These are phyloP conservation scores for Chroicocephalus ridibundus DNA, from an alignment of 2,113 vertebrate genomes.

Conservation along the genomic window DNA sequence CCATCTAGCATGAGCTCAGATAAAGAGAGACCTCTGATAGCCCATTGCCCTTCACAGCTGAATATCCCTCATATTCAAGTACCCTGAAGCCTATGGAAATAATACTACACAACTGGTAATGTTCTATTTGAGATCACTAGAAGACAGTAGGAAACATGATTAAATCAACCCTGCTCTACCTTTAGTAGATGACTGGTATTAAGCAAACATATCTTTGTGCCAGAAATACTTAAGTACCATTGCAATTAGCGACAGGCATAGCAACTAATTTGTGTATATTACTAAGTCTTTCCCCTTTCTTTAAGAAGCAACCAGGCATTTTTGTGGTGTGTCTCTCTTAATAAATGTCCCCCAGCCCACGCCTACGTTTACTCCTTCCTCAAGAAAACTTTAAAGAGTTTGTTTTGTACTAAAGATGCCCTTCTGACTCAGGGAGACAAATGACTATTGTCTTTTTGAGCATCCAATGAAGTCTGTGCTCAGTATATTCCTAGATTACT, in stretches of 20 bases:
- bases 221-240: background rate
- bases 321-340: background rate
- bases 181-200: background rate
- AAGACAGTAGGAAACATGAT: accelerated
- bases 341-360: accelerated
- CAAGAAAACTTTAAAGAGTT: background rate
- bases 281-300: background rate
- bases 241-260: background rate
- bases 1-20: background rate
- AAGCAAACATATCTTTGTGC: background rate
- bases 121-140: too few relatives aligned
- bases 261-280: background rate
- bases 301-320: background rate
- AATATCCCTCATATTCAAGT: background rate
- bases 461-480: background rate
- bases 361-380: background rate
- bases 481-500: background rate
- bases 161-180: background rate
- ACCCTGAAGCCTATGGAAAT: background rate
- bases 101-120: background rate
- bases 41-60: background rate
- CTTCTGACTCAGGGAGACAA: background rate
- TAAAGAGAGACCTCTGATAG: background rate
- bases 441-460: background rate
- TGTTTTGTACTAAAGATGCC: background rate